Percentiles rank a stretch among this genome's conserved stretches.
These are phyloP conservation scores for Rhinolophus ferrumequinum DNA, from an alignment of 2,113 vertebrate genomes.

Conservation along the genomic window DNA sequence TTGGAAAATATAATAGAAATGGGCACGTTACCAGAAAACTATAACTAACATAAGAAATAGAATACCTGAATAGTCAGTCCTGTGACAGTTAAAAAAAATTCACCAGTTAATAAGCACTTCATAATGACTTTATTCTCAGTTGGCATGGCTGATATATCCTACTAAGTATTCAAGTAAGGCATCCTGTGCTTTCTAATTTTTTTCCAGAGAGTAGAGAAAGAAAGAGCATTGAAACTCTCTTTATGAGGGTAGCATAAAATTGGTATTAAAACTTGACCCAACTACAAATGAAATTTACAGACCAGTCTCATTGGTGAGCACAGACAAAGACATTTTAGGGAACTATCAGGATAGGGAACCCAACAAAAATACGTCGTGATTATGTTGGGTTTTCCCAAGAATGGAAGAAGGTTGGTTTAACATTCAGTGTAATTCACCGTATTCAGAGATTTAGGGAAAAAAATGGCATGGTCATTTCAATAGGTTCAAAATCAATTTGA, in stretches of 20 bases:
- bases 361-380: not conserved
- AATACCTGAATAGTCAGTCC: not conserved
- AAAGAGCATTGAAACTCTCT: not conserved
- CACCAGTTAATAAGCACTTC: not conserved
- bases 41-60: not conserved
- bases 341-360: not conserved
- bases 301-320: not conserved
- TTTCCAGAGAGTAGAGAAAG: not conserved
- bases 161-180: not conserved
- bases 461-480: not conserved
- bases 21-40: not conserved
- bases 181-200: not conserved
- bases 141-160: not conserved
- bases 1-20: conserved; percentile 16
- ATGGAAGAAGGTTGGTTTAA: not conserved
- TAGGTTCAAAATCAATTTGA: not conserved
- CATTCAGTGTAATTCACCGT: not conserved
- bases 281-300: not conserved
- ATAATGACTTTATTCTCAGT: not conserved
- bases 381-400: not conserved
- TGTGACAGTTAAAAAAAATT: not conserved
- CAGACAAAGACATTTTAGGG: not conserved
- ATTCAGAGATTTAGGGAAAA: not conserved
- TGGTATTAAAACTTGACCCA: not conserved
- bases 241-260: not conserved